Evolutionary conservation across 37 sponge, comb jelly and placozoan genomes (phyloP), one percentile per base, ranked within the genome.

Genomic region (Theonella swinhoei): DNA sequence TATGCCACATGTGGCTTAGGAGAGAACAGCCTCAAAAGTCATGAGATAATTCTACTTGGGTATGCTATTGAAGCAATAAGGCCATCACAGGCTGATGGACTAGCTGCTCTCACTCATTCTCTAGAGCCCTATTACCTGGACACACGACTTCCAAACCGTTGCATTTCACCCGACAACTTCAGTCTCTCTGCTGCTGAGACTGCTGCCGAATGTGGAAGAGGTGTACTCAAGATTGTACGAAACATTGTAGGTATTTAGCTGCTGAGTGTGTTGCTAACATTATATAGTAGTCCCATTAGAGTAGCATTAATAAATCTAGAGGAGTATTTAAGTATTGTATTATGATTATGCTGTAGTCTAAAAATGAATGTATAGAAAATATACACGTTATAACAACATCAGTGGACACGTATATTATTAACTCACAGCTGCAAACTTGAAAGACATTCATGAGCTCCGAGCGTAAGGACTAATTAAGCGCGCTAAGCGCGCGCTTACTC

Each of bases 1-100:
- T 70, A 73, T 63, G 40, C 43, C 25, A 59, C 59, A 11, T 76
- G 80, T 68, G 92, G 92, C 67, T 40, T 92, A 60, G 82, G 72
- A 33, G 68, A 82, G 14, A 64, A 63, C 4, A 42, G 22, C 33
- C 43, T 74, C 26, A 62, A 19, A 11, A 54, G 24, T 25, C 82
- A 80, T 25, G 58, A 74, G 5, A 39, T 80, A 26, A 36, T 43
- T 31, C 25, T 33, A 3, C 80, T 73, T 74, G 88, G 82, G 1
- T 36, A 74, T 68, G 81, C 82, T 9, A 29, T 87, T 3, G 71
- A 78, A 9, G 35, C 71, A n/a, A 79, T 36, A 34, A 64, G 40
- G 32, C 70, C 64, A 24, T 31, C 1, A 29, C 62, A 25, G 28
- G 26, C 65, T 22, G 14, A 25, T n/a, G 73, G 65, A 7, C 64